Percentiles rank a stretch among this genome's conserved stretches.
These are phyloP conservation scores for Paracyclopina nana DNA, from an alignment of 1,140 invertebrate genomes.

Conservation along the genomic window DNA sequence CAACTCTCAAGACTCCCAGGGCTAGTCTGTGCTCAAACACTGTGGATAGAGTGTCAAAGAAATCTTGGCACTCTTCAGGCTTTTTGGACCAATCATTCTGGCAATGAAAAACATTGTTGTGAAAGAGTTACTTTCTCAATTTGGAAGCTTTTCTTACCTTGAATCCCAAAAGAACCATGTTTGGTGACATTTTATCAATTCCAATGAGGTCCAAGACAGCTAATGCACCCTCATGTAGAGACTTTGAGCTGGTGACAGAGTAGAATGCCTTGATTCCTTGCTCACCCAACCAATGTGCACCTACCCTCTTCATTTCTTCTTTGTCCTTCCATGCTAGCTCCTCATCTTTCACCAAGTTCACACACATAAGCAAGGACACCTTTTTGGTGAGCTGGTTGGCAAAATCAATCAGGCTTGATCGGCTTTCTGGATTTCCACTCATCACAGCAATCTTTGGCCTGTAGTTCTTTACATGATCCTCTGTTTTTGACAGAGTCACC, in stretches of 20 bases:
- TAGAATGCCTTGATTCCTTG: slow-evolving; percentile 12
- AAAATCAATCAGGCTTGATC: slow-evolving; percentile 74
- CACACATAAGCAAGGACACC: slow-evolving; percentile 65
- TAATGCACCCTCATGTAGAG: slow-evolving; percentile 26
- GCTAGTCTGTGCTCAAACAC: slow-evolving; percentile 35
- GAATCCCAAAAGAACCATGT: slow-evolving; percentile 57
- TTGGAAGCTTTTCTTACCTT: no score
- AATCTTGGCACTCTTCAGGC: slow-evolving; percentile 18
- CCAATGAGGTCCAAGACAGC: slow-evolving; percentile 47
- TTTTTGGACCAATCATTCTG: slow-evolving; percentile 24
- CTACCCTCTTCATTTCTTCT: slow-evolving; percentile 26
- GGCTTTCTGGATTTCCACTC: slow-evolving; percentile 54
- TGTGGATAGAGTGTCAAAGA: slow-evolving; percentile 28
- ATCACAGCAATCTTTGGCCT: slow-evolving; percentile 79
- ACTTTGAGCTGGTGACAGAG: slow-evolving; percentile 25
- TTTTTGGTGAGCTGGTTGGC: slow-evolving; percentile 77
- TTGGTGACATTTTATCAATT: slow-evolving; percentile 69
- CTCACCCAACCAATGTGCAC: slow-evolving; percentile 18
- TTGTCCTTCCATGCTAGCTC: slow-evolving; percentile 19
- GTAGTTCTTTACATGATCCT: slow-evolving; percentile 94
- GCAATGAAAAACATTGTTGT: no score
- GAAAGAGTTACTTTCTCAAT: no score
- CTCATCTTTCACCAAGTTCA: background rate
- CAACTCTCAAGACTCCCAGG: slow-evolving; percentile 32
- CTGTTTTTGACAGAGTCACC: slow-evolving; percentile 62